Evolutionary conservation across 1,140 invertebrate genomes (phyloP), one percentile per base, ranked within the genome.

Genomic region (Myzus persicae): DNA sequence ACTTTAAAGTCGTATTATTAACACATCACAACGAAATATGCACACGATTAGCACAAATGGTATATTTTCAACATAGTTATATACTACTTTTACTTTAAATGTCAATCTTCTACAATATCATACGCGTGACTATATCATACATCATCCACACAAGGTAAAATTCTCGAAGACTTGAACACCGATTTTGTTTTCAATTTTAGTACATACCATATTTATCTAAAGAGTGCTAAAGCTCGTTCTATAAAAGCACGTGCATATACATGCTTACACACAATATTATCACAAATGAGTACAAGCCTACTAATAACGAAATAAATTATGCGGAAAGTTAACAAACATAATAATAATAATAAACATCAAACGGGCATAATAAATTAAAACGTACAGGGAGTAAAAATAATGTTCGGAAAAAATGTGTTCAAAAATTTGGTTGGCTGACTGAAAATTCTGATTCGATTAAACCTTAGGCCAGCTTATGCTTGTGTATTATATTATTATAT

Each of bases 251-350:
- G 36, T 9, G 6, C 6, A 3, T 82, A n/a, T 38, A n/a, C 36
- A 82, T 24, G n/a, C 76, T 67, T 38, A 38, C 36, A 40, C 18
- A 24, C 8, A 2, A 82, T 82, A 82, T 40, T 51, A 51, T 24
- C 48, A 7, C 36, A 9, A 2, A 82, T 42, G 9, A 3, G 20
- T 22, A 67, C 59, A 11, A 31, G 8, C 40, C 2, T 40, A 44
- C 38, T 85, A 54, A 40, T 89, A 40, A 89, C 18, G n/a, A 89
- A 51, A 54, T 54, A 31, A 89, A 89, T 89, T 51, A 89, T 22
- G 46, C 20, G 48, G 36, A 89, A 89, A 54, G 46, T 54, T 89
- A 88, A 88, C 40, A 51, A 51, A 36, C 85, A 48, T 48, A 48
- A 18, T 48, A 48, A 18, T 48, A 48, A 48, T 48, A 48, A 48